Evolutionary conservation across 1,140 invertebrate genomes (phyloP), one percentile per base, ranked within the genome.

Genomic region (Hestina assimilis): DNA sequence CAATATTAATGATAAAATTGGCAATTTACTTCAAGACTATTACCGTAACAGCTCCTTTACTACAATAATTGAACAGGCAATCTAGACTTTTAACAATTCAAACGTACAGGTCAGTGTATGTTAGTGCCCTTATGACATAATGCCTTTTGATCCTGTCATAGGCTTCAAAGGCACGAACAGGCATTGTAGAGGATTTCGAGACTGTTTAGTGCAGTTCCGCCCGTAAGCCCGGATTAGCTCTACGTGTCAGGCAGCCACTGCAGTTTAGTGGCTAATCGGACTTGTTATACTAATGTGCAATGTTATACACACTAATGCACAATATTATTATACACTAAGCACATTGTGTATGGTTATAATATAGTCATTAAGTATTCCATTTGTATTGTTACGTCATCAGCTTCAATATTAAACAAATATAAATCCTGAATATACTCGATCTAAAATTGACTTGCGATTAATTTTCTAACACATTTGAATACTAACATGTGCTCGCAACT

Each of bases 111-210:
- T 55, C 52, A 61, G 23, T 61, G 51, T 52, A 45, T 60, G 35
- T 20, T 26, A 35, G 35, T 38, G 26, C 48, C 58, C 47, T 57
- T 63, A 71, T 69, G 63, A 50, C 62, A 45, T 73, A 77, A 75
- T 70, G 66, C 80, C 68, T 77, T 76, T 81, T 83, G 77, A 86
- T 86, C 83, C 83, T 64, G 69, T 71, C 71, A 79, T 75, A 79
- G 80, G 75, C 75, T 75, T 80, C 80, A 79, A 82, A 77, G 75
- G 76, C 80, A 83, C 80, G 82, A 69, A 71, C 69, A 75, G 54
- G 66, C 77, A 70, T 71, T 74, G 70, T 65, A 42, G 73, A 56
- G 67, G 69, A 70, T 69, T 75, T 66, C 64, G 55, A 62, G 62
- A 53, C 66, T 75, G 73, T 75, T 79, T 72, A 77, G 71, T 69